phyloP scores from a whole-genome alignment of 2,797 vertebrate genomes.

The Sphenodon punctatus region DNA sequence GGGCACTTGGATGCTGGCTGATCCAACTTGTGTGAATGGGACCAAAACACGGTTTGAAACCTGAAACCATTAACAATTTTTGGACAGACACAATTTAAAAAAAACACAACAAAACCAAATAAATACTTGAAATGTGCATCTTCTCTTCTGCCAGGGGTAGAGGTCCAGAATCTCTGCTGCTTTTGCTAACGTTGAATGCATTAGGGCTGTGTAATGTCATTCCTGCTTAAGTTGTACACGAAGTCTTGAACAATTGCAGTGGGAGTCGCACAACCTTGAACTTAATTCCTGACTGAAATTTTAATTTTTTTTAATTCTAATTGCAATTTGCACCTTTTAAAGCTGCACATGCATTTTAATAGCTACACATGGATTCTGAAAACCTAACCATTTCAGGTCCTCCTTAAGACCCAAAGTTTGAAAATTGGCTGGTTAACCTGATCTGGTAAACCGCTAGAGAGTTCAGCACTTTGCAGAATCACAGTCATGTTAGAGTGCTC shows the following conservation, averaged over 20 bases:
- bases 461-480: no score
- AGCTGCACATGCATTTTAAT: not conserved
- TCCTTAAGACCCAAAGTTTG: not conserved
- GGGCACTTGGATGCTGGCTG: not conserved
- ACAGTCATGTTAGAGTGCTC: no score
- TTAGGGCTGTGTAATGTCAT: not conserved
- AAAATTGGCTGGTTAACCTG: not conserved
- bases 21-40: no score
- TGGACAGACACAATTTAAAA: not conserved
- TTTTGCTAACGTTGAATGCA: not conserved
- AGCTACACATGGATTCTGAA: no score
- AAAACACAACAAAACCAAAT: slow-evolving; percentile 1
- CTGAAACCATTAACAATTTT: not conserved
- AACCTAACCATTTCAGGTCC: not conserved
- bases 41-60: not conserved
- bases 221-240: not conserved
- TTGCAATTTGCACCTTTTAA: slow-evolving; percentile 6
- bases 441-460: no score
- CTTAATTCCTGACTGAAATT: not conserved
- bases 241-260: not conserved
- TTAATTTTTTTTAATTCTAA: no score
- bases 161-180: not conserved
- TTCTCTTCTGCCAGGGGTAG: not conserved
- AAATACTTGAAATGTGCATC: slow-evolving; percentile 27
- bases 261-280: not conserved